Conservation (phyloP, 2,797 vertebrate genomes). For the Amniataba percoides region DNA sequence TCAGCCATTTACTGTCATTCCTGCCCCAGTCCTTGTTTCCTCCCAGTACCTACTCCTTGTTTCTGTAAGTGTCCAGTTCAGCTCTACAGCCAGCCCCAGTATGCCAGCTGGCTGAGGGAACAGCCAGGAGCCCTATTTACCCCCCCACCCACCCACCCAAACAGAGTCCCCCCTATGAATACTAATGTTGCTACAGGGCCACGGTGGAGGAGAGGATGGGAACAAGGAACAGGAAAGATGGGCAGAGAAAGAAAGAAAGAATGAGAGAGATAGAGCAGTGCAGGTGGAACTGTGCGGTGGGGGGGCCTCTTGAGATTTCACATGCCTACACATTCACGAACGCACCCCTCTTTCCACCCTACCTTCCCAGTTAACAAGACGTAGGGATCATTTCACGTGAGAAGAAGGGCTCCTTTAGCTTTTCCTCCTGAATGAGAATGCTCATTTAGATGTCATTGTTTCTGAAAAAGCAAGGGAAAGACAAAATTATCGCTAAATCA, state of each 20-base stretch:
- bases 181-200: conserved; percentile 70
- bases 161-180: conserved; percentile 67
- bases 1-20: conserved; percentile 42
- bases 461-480: conserved; percentile 20
- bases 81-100: conserved; percentile 56
- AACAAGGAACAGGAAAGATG: conserved; percentile 51
- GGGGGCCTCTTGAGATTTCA: conserved; percentile 44
- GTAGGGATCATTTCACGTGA: conserved; percentile 84
- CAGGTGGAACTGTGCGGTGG: no score
- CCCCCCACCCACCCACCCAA: conserved; percentile 32
- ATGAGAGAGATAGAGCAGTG: background rate
- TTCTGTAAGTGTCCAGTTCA: conserved; percentile 65
- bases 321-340: conserved; percentile 43
- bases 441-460: conserved; percentile 80
- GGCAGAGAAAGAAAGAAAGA: conserved; percentile 32
- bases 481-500: conserved; percentile 40
- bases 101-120: conserved; percentile 74
- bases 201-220: conserved; percentile 48
- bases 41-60: conserved; percentile 55
- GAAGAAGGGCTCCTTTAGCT: conserved; percentile 85
- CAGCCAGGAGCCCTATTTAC: conserved; percentile 68
- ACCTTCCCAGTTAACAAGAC: conserved; percentile 85
- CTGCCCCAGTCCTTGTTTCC: conserved; percentile 24
- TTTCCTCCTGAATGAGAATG: conserved; percentile 86
- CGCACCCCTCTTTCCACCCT: conserved; percentile 61